Percentiles rank a stretch among this genome's conserved stretches.
phyloP scores from a whole-genome alignment of 2,113 vertebrate genomes.

The Paracanthobrama guichenoti region DNA sequence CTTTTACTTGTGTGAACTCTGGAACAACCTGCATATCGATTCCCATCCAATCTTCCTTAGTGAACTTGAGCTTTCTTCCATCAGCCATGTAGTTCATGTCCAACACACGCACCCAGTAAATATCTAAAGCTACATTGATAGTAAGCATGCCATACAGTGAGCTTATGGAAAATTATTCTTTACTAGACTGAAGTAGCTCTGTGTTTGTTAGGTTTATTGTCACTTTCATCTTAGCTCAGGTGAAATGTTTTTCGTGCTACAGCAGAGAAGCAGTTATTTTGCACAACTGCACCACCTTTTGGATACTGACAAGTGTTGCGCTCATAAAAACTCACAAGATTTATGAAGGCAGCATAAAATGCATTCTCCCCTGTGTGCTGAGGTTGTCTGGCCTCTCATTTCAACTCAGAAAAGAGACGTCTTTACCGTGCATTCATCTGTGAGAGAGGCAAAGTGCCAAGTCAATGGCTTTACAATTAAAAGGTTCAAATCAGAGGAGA shows the following conservation, averaged over 20 bases:
- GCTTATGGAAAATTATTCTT: slow-evolving; percentile 21
- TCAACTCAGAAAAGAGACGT: slow-evolving; percentile 1
- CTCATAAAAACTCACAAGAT: neutral
- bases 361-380: neutral
- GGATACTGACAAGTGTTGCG: neutral
- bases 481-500: slow-evolving; percentile 23
- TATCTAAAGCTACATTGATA: slow-evolving; percentile 38
- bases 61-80: slow-evolving; percentile 54
- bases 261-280: neutral
- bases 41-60: slow-evolving; percentile 52
- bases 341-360: neutral
- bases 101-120: slow-evolving; percentile 47
- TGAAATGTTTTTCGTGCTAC: slow-evolving; percentile 8
- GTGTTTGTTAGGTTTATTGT: slow-evolving; percentile 5
- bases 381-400: neutral
- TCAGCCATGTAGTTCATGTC: slow-evolving; percentile 44
- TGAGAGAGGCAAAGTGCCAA: neutral
- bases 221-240: slow-evolving; percentile 1
- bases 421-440: neutral
- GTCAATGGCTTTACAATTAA: slow-evolving; percentile 15
- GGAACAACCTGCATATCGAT: slow-evolving; percentile 41
- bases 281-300: slow-evolving; percentile 29
- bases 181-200: neutral
- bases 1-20: slow-evolving; percentile 38
- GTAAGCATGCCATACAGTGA: slow-evolving; percentile 38